Evolutionary conservation across 2,113 vertebrate species (phyloP), one percentile per base, ranked within the genome.

Genomic region (Tylochromis polylepis): DNA sequence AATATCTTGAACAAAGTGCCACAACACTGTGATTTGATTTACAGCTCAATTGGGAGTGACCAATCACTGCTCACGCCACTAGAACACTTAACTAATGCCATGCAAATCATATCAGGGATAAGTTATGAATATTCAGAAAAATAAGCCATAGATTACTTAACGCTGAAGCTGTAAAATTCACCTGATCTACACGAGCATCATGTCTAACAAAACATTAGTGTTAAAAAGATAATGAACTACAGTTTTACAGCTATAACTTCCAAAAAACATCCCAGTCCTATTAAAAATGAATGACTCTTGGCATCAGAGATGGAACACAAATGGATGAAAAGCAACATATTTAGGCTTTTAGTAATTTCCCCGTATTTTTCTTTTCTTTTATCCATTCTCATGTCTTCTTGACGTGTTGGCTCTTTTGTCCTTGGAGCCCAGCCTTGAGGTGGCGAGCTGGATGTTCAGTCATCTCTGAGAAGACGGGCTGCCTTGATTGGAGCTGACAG

Each of bases 401-500:
- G 16, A 6, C 29, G 41, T 53, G 53, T 57, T n/a, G 22, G 43
- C 57, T 72, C 10, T 8, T 46, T 51, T n/a, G 2, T 85, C 80
- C 83, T 83, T n/a, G 1, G 58, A 70, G 67, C 22, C 9, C 20
- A 6, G 85, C 89, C 88, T 65, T 10, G 75, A 79, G 83, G 82
- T 12, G 46, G 56, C 8, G 14, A 22, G 58, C 79, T 88, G 81
- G 60, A 83, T 85, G 86, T 31, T 90, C 84, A 79, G 77, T 90
- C 84, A 85, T 87, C 82, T 80, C 81, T 4, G 80, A 81, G 84
- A 86, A 49, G 84, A 85, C 56, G 36, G 56, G 82, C 81, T 8
- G 82, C 38, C 46, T 29, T 91, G 90, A 92, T 93, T 9, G 24
- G 83, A 92, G 78, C 79, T 88, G 93, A 86, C 93, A 91, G 79